Base-by-base conservation (phyloP, 2,888 invertebrate genomes). In the Rhabditoides inermis region DNA sequence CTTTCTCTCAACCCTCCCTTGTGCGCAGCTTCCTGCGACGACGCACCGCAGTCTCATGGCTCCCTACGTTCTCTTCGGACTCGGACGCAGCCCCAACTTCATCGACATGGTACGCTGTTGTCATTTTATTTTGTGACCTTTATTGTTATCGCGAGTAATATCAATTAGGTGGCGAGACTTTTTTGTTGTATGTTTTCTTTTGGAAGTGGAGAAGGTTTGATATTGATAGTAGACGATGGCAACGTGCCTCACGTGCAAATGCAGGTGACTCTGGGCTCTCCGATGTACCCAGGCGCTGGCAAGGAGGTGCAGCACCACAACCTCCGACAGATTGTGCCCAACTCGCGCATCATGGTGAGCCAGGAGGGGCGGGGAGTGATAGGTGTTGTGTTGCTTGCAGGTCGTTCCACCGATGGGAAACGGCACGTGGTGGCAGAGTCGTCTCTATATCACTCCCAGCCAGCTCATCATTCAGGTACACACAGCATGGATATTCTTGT, bases 31-130 rank as follows among this genome's bases (percentile, higher is more conserved):
- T 1, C 55, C 56, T 22, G 37, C 57, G 0, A 45, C 61, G 5
- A 60, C 65, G 1, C 53, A 68, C 46, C 87, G 87, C 77, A 84
- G 90, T 2, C 82, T 98, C n/a, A 90, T 91, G 77, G 80, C 94
- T 51, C 95, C 98, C 0, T 98, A 90, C 77, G 87, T 87, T 0
- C 86, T 91, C 61, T 95, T 98, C 79, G 98, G 98, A 2, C 81
- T 99, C n/a, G 98, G 95, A 2, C 84, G 91, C 55, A 91, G 91
- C 35, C 94, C 95, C 1, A 98, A 98, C 80, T 98, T 95, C 80
- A 88, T 98, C 0, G 65, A 64, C 53, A 60, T 60, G 45, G 63
- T 71, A 20, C 28, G 47, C 7, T n/a, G n/a, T n/a, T n/a, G n/a
- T n/a, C n/a, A n/a, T n/a, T n/a, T n/a, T n/a, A n/a, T n/a, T n/a